Conservation (phyloP, 1,140 invertebrate species). For the Lanistes nyassanus region DNA sequence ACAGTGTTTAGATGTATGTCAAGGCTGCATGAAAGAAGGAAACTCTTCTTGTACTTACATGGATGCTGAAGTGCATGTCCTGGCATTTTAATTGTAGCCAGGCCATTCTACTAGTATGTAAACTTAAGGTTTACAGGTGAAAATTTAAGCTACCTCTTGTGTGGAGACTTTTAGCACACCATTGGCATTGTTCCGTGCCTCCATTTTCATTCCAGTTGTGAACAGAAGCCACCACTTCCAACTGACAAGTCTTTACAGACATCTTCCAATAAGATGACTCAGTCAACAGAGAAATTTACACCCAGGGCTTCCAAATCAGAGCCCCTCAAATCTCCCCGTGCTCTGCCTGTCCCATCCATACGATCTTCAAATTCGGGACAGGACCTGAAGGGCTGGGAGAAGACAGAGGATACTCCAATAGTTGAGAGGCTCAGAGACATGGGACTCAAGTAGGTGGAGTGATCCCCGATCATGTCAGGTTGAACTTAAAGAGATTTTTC, state of each 20-base stretch:
- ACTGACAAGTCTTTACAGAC: conserved; percentile 16
- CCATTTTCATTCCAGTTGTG: conserved; percentile 35
- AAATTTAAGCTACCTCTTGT: too few relatives aligned
- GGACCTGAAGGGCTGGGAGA: background rate
- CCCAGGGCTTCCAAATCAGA: conserved; percentile 29
- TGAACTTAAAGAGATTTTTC: background rate
- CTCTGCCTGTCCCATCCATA: background rate
- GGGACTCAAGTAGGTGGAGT: conserved; percentile 50
- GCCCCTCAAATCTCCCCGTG: conserved; percentile 25
- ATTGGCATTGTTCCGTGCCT: too few relatives aligned
- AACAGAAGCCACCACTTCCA: conserved; percentile 37
- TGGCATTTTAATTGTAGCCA: too few relatives aligned
- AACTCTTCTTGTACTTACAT: too few relatives aligned
- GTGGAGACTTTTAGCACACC: too few relatives aligned
- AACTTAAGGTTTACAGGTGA: too few relatives aligned
- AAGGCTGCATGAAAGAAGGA: too few relatives aligned
- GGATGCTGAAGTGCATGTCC: too few relatives aligned
- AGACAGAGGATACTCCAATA: conserved; percentile 45
- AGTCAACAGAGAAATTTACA: conserved; percentile 18
- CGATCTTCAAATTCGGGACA: background rate
- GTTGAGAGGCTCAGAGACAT: conserved; percentile 59
- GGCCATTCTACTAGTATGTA: too few relatives aligned
- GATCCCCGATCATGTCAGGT: background rate
- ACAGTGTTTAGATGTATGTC: too few relatives aligned
- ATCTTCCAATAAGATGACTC: conserved; percentile 6